Percentiles rank a stretch among this genome's conserved stretches.
These are phyloP conservation scores for Alfaro cultratus DNA, from an alignment of 2,797 vertebrate species.

Conservation along the genomic window DNA sequence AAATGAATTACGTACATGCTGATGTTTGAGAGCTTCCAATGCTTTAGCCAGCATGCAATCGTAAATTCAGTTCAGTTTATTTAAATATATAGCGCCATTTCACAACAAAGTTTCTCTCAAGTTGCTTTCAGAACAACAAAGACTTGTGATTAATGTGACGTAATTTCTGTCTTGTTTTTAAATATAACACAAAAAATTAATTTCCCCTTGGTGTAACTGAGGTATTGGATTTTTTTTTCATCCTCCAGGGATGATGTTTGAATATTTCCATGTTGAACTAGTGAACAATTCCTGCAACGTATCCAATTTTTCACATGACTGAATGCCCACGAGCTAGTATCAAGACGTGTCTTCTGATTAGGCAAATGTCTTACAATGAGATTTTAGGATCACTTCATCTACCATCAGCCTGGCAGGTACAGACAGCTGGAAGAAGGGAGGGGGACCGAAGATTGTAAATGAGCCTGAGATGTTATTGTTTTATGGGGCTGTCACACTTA, in stretches of 20 bases:
- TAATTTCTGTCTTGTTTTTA: background rate
- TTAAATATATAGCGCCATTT: too few species aligned
- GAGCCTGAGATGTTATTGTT: background rate
- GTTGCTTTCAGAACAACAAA: too few species aligned
- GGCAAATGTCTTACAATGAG: background rate
- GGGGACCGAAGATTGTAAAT: background rate
- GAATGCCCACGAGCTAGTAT: conserved; percentile 2
- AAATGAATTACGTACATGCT: background rate
- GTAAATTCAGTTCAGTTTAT: too few species aligned
- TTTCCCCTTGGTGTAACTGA: background rate
- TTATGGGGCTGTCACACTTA: background rate
- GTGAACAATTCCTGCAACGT: background rate
- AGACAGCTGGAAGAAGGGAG: background rate
- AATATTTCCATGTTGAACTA: background rate
- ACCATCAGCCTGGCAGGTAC: background rate
- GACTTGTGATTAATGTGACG: background rate
- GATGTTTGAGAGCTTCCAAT: background rate
- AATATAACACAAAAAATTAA: background rate
- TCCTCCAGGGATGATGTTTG: background rate
- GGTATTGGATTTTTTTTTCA: background rate
- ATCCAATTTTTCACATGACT: conserved; percentile 6
- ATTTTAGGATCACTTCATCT: conserved; percentile 6
- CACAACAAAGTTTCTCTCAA: too few species aligned
- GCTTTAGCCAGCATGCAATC: background rate
- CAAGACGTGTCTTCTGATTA: conserved; percentile 4